These are phyloP conservation scores for Chymomyza fuscimana DNA, from an alignment of 2,888 invertebrate genomes.

Conservation along the genomic window DNA sequence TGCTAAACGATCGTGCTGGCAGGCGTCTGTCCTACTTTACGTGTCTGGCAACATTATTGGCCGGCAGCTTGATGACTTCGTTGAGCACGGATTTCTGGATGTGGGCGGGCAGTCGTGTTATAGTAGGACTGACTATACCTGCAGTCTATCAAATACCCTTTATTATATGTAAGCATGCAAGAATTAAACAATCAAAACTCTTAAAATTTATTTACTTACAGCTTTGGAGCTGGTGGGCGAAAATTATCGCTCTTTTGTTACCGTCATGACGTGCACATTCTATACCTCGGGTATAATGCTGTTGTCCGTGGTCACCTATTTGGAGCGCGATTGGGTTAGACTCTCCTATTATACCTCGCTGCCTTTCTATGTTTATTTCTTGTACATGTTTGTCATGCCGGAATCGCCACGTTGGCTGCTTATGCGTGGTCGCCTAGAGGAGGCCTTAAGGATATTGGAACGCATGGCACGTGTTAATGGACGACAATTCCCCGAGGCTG, in stretches of 20 bases:
- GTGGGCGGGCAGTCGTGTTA: constrained; percentile 89
- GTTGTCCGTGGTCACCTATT: constrained; percentile 90
- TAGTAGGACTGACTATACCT: constrained; percentile 95
- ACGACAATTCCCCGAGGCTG: constrained; percentile 86
- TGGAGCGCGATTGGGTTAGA: constrained; percentile 90
- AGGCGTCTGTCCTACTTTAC: constrained; percentile 91
- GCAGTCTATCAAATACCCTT: constrained; percentile 97
- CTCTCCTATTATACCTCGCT: constrained; percentile 90
- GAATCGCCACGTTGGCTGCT: constrained; percentile 96
- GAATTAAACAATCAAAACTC: no score
- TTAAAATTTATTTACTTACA: constrained; percentile 79
- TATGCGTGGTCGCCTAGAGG: constrained; percentile 89
- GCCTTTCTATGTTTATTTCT: constrained; percentile 91
- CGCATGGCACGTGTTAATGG: constrained; percentile 89
- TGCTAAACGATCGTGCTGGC: constrained; percentile 92
- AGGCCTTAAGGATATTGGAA: constrained; percentile 89
- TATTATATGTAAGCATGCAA: constrained; percentile 89
- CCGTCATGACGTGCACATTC: constrained; percentile 94
- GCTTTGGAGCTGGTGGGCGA: constrained; percentile 95
- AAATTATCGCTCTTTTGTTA: constrained; percentile 93
- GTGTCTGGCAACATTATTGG: constrained; percentile 89
- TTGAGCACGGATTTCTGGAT: constrained; percentile 89
- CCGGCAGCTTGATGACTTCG: constrained; percentile 90
- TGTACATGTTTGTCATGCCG: constrained; percentile 92
- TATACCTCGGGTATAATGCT: constrained; percentile 93